These are phyloP conservation scores for Pithys albifrons DNA, from an alignment of 2,113 vertebrate genomes.

Conservation along the genomic window DNA sequence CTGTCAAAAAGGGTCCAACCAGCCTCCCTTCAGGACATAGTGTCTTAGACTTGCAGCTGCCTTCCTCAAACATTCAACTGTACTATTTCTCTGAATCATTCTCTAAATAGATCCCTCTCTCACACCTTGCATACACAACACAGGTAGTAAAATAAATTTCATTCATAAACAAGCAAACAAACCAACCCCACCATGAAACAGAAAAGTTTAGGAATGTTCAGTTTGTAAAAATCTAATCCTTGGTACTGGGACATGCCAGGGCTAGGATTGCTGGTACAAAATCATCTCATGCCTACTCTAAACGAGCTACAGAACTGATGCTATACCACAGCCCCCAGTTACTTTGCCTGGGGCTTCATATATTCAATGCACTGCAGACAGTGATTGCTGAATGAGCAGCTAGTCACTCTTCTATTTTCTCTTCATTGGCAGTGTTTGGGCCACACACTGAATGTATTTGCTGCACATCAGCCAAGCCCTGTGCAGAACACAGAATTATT, in stretches of 20 bases:
- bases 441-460: not conserved
- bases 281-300: not conserved
- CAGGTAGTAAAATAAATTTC: not conserved
- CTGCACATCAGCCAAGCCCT: not conserved
- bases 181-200: not conserved
- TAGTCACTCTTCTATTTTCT: not conserved
- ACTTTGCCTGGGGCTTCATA: not conserved
- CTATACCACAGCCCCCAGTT: not conserved
- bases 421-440: not conserved
- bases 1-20: not conserved
- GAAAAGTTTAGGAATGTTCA: not conserved
- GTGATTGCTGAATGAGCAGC: not conserved
- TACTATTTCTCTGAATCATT: not conserved
- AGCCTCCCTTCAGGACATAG: not conserved
- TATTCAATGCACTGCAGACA: not conserved
- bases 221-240: not conserved
- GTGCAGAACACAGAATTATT: not conserved
- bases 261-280: not conserved
- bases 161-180: not conserved
- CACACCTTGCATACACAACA: not conserved
- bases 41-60: not conserved
- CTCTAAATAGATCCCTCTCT: not conserved
- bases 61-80: not conserved
- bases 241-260: not conserved
- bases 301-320: not conserved